Percentiles rank a stretch among this genome's conserved stretches.
Evolutionary conservation across 1,140 invertebrate genomes (phyloP).

Genomic region (Aphis gossypii): DNA sequence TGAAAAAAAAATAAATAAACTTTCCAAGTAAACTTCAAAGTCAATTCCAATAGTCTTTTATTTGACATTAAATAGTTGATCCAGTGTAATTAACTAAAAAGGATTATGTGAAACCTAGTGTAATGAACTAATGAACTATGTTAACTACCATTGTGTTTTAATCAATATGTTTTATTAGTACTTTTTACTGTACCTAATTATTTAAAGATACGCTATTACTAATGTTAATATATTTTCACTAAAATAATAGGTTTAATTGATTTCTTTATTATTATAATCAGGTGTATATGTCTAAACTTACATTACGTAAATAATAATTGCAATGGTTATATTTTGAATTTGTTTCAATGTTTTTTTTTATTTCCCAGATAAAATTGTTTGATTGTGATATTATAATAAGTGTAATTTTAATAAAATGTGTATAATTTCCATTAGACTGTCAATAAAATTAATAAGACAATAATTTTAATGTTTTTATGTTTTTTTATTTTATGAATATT

Average conservation of each 20-base stretch:
- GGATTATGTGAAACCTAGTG: conserved; percentile 59
- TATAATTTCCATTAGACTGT: not conserved
- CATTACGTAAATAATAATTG: too few species aligned
- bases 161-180: not conserved
- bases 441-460: not conserved
- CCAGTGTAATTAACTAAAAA: not conserved
- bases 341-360: not conserved
- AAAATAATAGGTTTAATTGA: not conserved
- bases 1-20: not conserved
- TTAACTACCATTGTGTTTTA: not conserved
- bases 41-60: not conserved
- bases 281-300: too few species aligned
- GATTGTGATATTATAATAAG: not conserved
- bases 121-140: not conserved
- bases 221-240: not conserved
- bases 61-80: not conserved
- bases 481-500: not conserved
- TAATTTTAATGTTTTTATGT: not conserved
- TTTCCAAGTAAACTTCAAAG: not conserved
- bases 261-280: too few species aligned
- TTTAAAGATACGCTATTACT: not conserved
- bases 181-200: not conserved
- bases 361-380: not conserved
- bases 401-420: not conserved
- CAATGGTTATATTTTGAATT: not conserved